phyloP scores from a whole-genome alignment of 2,797 vertebrate genomes.

The Synaphobranchus kaupii region DNA sequence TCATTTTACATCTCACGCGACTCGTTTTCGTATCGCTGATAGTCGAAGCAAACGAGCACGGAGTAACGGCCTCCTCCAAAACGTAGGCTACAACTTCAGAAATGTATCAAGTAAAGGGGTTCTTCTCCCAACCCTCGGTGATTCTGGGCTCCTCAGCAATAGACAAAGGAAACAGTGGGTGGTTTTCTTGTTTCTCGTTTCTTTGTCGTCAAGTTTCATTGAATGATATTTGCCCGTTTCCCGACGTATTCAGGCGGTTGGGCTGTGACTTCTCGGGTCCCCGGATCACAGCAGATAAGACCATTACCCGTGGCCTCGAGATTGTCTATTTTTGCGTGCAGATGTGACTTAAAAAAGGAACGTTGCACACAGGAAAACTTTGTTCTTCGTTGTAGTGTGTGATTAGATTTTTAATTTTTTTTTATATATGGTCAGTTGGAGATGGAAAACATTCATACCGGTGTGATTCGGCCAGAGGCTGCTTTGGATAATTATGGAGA shows the following conservation, averaged over 20 bases:
- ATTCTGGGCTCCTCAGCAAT: too few species aligned
- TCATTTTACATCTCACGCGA: neutral
- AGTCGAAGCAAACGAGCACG: neutral
- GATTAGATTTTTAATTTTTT: neutral
- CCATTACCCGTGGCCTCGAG: neutral
- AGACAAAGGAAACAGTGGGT: neutral
- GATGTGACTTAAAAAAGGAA: neutral
- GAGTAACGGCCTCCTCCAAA: neutral
- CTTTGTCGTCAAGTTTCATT: neutral
- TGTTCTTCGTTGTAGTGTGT: neutral
- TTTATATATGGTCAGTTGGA: neutral
- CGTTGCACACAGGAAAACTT: neutral
- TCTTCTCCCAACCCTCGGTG: neutral
- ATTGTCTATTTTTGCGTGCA: neutral
- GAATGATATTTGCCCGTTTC: neutral
- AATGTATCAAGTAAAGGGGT: neutral
- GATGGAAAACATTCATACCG: neutral
- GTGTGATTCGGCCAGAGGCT: neutral
- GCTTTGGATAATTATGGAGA: neutral
- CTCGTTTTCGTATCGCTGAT: neutral
- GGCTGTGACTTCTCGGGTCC: neutral
- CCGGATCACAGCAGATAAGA: neutral
- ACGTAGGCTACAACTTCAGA: neutral
- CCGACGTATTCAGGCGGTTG: neutral
- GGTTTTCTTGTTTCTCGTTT: neutral